Conservation (phyloP, 2,113 vertebrate species). For the Picathartes gymnocephalus region DNA sequence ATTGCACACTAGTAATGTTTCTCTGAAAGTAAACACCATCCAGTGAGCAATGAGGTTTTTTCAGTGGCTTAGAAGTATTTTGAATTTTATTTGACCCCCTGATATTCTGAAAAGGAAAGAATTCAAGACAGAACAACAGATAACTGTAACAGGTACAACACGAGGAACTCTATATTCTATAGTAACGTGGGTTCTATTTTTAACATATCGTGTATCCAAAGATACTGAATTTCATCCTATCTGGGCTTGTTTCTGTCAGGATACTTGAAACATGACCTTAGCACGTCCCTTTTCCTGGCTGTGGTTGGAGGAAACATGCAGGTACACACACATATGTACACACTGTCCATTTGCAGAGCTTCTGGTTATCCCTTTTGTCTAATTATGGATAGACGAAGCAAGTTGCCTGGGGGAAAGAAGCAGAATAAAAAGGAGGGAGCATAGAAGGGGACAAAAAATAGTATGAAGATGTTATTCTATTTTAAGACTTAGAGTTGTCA, state of each 20-base stretch:
- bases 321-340: background rate
- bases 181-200: background rate
- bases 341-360: background rate
- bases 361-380: background rate
- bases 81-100: background rate
- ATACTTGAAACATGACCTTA: background rate
- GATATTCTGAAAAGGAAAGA: background rate
- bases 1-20: background rate
- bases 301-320: background rate
- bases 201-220: background rate
- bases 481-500: background rate
- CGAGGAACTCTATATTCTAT: accelerated
- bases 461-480: background rate
- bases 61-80: background rate
- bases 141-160: background rate
- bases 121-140: background rate
- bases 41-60: background rate
- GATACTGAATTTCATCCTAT: background rate
- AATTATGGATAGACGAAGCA: background rate
- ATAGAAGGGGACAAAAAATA: background rate
- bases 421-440: background rate
- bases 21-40: background rate
- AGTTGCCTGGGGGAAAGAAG: background rate
- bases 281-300: background rate
- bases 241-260: background rate